Percentiles rank a stretch among this genome's conserved stretches.
These are phyloP conservation scores for Bubo bubo DNA, from an alignment of 2,113 vertebrate genomes.

Conservation along the genomic window DNA sequence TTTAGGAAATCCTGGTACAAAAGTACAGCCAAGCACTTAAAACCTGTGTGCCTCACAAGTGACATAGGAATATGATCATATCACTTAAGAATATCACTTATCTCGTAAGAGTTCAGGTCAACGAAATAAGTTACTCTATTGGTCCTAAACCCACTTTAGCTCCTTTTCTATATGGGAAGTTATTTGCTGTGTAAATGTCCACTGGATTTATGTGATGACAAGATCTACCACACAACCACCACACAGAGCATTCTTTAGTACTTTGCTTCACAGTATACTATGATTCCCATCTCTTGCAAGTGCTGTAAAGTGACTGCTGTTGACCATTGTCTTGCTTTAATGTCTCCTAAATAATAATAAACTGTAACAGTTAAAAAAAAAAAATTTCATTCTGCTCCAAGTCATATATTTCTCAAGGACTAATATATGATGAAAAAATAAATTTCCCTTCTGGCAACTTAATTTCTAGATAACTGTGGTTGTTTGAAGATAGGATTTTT, in stretches of 20 bases:
- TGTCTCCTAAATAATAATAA: constrained; percentile 67
- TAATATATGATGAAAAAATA: constrained; percentile 59
- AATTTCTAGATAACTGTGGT: constrained; percentile 72
- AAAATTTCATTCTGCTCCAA: constrained; percentile 18
- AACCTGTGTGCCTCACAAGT: neutral
- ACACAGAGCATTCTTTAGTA: neutral
- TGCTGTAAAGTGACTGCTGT: constrained; percentile 45
- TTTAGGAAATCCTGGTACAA: neutral
- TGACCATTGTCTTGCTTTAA: constrained; percentile 67
- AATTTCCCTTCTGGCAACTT: constrained; percentile 70
- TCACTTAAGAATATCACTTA: neutral
- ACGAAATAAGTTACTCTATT: neutral
- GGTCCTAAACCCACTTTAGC: neutral
- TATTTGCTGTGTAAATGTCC: neutral
- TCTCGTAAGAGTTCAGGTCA: neutral
- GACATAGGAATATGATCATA: neutral
- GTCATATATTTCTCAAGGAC: constrained; percentile 62
- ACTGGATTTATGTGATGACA: neutral
- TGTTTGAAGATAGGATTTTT: constrained; percentile 64
- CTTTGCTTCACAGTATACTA: neutral
- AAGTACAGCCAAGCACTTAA: neutral
- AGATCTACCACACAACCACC: neutral
- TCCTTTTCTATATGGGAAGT: neutral
- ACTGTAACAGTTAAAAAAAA: constrained; percentile 11
- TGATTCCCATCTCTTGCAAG: constrained; percentile 6